phyloP scores from a whole-genome alignment of 2,888 invertebrate species.

The Chloroclysta siterata region DNA sequence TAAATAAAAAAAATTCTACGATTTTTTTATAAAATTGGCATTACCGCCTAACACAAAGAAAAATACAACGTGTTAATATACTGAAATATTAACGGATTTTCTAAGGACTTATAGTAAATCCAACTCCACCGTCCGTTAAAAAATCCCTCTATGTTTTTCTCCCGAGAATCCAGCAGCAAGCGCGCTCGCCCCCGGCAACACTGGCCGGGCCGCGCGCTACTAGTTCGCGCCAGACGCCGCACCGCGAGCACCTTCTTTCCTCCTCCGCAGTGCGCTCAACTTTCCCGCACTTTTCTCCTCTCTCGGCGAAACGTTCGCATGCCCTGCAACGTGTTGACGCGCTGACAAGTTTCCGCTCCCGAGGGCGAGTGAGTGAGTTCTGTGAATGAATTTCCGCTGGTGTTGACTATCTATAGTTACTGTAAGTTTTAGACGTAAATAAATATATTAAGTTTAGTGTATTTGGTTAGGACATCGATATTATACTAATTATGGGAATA shows the following conservation, averaged over 20 bases:
- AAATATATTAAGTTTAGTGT: neutral
- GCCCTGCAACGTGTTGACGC: constrained; percentile 39
- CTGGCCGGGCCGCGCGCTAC: constrained; percentile 55
- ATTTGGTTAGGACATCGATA: neutral
- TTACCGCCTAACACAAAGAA: no score
- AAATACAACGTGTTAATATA: no score
- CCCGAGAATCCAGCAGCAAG: constrained; percentile 22
- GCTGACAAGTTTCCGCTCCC: constrained; percentile 23
- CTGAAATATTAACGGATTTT: no score
- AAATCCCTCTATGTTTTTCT: neutral
- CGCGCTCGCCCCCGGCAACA: constrained; percentile 42
- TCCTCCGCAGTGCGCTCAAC: constrained; percentile 44
- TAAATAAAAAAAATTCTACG: no score
- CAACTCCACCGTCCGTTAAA: neutral
- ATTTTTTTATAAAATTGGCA: no score
- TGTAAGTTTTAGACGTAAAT: constrained; percentile 25
- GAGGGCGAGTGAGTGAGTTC: constrained; percentile 30
- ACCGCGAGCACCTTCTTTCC: constrained; percentile 56
- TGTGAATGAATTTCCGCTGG: constrained; percentile 29
- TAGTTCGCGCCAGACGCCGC: constrained; percentile 64
- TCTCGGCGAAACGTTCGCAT: constrained; percentile 37
- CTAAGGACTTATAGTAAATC: no score
- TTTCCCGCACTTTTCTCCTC: constrained; percentile 60
- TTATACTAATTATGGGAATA: neutral
- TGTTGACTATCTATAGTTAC: constrained; percentile 16